Conservation (phyloP, 2,888 invertebrate genomes). For the Cheilosia variabilis region DNA sequence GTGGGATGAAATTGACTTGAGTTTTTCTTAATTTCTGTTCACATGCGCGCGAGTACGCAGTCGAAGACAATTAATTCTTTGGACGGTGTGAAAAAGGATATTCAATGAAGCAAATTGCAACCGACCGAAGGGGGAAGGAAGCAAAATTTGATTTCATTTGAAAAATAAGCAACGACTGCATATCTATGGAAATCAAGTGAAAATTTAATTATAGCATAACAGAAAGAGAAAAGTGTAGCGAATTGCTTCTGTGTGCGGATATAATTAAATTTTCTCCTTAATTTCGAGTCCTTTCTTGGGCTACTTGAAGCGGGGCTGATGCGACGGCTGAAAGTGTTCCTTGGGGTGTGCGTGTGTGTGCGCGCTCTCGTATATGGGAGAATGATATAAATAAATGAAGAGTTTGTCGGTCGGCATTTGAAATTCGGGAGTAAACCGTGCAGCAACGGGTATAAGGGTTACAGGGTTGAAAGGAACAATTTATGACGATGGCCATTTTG, state of each 20-base stretch:
- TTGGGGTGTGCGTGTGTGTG: slow-evolving; percentile 10
- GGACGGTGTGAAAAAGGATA: slow-evolving; percentile 53
- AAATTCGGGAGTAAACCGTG: neutral
- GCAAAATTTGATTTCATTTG: slow-evolving; percentile 41
- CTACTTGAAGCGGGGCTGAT: slow-evolving; percentile 6
- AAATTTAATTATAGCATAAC: slow-evolving; percentile 58
- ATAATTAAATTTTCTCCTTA: slow-evolving; percentile 64
- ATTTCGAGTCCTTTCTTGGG: slow-evolving; percentile 48
- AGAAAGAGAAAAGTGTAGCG: slow-evolving; percentile 50
- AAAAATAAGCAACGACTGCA: slow-evolving; percentile 6
- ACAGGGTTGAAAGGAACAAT: slow-evolving; percentile 6
- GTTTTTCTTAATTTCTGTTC: slow-evolving; percentile 39
- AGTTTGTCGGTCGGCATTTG: neutral
- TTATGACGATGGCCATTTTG: slow-evolving; percentile 55
- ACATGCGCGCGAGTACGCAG: neutral
- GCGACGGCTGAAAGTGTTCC: neutral
- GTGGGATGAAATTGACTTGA: slow-evolving; percentile 20
- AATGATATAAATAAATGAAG: slow-evolving; percentile 56
- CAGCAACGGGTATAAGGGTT: slow-evolving; percentile 17
- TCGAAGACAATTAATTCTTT: slow-evolving; percentile 16
- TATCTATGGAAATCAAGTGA: slow-evolving; percentile 57
- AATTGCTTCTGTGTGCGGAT: slow-evolving; percentile 43
- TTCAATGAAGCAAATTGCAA: slow-evolving; percentile 56
- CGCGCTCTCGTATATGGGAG: slow-evolving; percentile 10
- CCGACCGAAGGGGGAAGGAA: slow-evolving; percentile 31